Percentiles rank a stretch among this genome's conserved stretches.
Evolutionary conservation across 2,888 invertebrate genomes (phyloP).

Genomic region (Lacanobia wlatinum): DNA sequence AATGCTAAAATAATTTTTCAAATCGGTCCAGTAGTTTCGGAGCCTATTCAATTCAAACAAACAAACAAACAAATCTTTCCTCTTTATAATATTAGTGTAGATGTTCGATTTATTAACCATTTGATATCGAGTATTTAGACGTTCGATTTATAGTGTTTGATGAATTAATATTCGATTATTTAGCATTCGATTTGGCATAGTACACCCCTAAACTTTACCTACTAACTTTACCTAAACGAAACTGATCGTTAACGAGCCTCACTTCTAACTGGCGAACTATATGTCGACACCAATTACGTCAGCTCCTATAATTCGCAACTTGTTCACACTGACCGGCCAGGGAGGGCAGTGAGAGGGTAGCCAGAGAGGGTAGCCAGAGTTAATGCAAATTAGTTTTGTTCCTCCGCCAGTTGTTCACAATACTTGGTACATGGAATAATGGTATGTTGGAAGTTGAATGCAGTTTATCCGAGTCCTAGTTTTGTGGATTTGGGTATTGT

Average conservation of each 20-base stretch:
- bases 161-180: no score
- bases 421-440: conserved; percentile 58
- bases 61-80: no score
- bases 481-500: conserved; percentile 27
- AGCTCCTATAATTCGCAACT: conserved; percentile 47
- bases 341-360: not conserved
- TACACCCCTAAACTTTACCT: no score
- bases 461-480: conserved; percentile 46
- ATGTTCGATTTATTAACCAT: no score
- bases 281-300: conserved; percentile 55
- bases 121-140: no score
- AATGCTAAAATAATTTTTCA: no score
- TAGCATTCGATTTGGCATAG: no score
- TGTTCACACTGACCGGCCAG: conserved; percentile 47
- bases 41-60: no score
- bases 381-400: conserved; percentile 71
- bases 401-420: conserved; percentile 59
- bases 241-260: conserved; percentile 32
- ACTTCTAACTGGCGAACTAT: conserved; percentile 34
- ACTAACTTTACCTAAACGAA: conserved; percentile 17
- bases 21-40: no score
- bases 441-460: conserved; percentile 42
- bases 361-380: conserved; percentile 40
- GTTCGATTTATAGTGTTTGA: no score
- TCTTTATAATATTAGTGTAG: no score